phyloP scores from a whole-genome alignment of 2,797 vertebrate genomes.

The Hoplostethus atlanticus region DNA sequence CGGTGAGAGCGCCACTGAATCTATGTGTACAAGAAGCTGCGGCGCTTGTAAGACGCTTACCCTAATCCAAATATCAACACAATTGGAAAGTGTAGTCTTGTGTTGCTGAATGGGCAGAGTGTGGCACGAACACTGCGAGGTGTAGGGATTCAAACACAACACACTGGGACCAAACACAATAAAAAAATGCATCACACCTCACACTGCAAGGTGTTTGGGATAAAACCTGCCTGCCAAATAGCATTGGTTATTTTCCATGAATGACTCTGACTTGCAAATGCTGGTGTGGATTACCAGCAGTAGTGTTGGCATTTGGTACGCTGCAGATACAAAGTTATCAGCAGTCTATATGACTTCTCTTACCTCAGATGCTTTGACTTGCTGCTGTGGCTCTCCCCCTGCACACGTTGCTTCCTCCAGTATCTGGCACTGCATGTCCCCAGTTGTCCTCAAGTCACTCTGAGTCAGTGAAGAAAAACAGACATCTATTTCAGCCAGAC shows the following conservation, averaged over 20 bases:
- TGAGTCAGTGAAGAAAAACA: constrained; percentile 19
- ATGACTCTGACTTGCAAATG: neutral
- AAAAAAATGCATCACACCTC: neutral
- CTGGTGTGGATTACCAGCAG: constrained; percentile 1
- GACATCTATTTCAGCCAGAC: neutral
- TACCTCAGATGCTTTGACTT: constrained; percentile 75
- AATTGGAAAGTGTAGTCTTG: constrained; percentile 2
- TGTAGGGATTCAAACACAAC: too few relatives aligned
- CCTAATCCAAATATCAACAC: constrained; percentile 41
- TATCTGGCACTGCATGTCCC: constrained; percentile 82
- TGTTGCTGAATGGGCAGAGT: neutral
- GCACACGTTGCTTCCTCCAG: constrained; percentile 78
- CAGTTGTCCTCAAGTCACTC: constrained; percentile 52
- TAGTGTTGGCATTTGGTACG: accelerated
- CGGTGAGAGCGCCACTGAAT: constrained; percentile 15
- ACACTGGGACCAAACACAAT: constrained; percentile 1
- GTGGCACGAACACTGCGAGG: neutral
- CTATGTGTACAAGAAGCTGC: constrained; percentile 4
- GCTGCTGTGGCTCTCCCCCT: constrained; percentile 76
- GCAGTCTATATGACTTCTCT: constrained; percentile 14
- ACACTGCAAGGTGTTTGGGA: constrained; percentile 4
- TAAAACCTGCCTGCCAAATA: neutral
- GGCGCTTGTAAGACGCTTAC: constrained; percentile 10
- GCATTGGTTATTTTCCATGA: neutral
- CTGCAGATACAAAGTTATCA: neutral